Evolutionary conservation across 2,113 vertebrate species (phyloP).

Genomic region (Choloepus hoffmanni): DNA sequence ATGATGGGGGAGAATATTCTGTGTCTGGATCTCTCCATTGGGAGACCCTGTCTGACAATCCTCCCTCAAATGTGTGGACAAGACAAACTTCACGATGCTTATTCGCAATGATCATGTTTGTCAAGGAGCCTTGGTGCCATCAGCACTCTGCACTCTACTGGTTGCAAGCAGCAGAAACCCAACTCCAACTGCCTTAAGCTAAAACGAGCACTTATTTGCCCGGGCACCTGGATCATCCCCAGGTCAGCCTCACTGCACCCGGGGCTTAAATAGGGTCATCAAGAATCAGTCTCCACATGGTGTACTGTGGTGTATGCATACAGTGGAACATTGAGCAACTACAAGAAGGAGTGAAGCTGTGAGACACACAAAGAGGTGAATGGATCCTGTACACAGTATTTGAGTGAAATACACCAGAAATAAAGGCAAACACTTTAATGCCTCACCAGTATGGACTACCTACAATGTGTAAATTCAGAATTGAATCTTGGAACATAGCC

Average conservation of each 20-base stretch:
- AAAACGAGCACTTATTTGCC: neutral
- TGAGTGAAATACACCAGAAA: too few relatives aligned
- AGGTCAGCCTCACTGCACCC: neutral
- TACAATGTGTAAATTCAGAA: too few relatives aligned
- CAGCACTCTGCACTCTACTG: neutral
- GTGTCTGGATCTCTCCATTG: neutral
- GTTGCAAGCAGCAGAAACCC: neutral
- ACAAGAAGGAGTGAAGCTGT: too few relatives aligned
- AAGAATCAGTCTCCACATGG: neutral
- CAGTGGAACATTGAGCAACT: too few relatives aligned
- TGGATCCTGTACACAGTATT: too few relatives aligned
- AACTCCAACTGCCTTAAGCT: neutral
- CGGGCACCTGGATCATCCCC: rapidly evolving
- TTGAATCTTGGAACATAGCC: too few relatives aligned
- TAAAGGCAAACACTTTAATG: too few relatives aligned
- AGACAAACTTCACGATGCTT: neutral
- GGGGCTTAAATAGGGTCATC: neutral
- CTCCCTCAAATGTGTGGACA: neutral
- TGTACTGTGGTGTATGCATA: too few relatives aligned
- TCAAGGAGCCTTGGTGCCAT: too few relatives aligned
- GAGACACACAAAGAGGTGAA: too few relatives aligned
- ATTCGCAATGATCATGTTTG: neutral
- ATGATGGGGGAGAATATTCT: neutral
- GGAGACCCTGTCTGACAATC: neutral
- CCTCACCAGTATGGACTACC: too few relatives aligned